Conservation (phyloP, 2,113 vertebrate genomes). For the Garra rufa region DNA sequence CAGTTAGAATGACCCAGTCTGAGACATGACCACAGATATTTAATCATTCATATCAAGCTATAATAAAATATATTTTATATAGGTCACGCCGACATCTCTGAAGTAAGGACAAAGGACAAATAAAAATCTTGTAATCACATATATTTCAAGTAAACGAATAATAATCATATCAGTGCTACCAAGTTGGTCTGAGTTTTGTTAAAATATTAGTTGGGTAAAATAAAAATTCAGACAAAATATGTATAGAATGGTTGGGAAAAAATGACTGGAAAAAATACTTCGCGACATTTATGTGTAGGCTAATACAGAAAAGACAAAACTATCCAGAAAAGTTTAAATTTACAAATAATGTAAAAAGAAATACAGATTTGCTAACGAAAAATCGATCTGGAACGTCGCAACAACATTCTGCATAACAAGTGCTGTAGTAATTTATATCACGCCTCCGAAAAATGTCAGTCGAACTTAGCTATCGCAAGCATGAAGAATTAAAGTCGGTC, state of each 20-base stretch:
- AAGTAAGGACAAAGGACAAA: slow-evolving; percentile 8
- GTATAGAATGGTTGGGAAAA: too few species aligned
- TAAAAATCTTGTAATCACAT: background rate
- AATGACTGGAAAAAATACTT: background rate
- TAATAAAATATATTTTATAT: slow-evolving; percentile 3
- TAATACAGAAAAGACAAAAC: background rate
- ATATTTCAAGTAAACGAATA: background rate
- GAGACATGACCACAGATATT: background rate
- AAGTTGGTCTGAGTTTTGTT: background rate
- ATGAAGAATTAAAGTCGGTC: background rate
- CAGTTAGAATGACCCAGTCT: background rate
- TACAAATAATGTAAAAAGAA: background rate
- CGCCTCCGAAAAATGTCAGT: background rate
- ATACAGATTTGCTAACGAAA: background rate
- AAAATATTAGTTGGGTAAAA: too few species aligned
- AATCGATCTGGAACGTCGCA: background rate
- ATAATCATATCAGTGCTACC: background rate
- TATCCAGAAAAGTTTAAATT: background rate
- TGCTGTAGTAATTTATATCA: slow-evolving; percentile 3
- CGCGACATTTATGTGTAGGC: background rate
- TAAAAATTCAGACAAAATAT: too few species aligned
- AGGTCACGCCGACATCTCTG: background rate
- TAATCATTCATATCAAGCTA: background rate
- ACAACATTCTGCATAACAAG: slow-evolving; percentile 18
- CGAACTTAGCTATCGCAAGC: background rate